phyloP scores from a whole-genome alignment of 2,888 invertebrate genomes.

The Pemphredon lugubris region DNA sequence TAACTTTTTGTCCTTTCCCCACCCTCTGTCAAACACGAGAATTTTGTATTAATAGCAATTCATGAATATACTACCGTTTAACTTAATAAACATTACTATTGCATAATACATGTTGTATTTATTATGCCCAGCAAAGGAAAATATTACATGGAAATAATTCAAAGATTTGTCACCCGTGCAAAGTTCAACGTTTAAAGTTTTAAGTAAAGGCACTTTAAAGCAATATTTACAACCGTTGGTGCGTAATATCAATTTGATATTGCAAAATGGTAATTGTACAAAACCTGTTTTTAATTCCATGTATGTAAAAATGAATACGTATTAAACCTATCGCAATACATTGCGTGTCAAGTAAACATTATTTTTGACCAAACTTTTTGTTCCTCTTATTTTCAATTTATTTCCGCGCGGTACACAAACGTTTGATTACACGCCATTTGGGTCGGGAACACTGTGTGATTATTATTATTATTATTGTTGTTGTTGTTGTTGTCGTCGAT shows the following conservation, averaged over 20 bases:
- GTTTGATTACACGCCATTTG: too few relatives aligned
- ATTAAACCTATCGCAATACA: not conserved
- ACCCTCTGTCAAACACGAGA: constrained; percentile 54
- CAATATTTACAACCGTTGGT: constrained; percentile 16
- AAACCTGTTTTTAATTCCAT: constrained; percentile 8
- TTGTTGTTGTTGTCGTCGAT: too few relatives aligned
- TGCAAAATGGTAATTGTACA: not conserved
- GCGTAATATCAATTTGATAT: constrained; percentile 17
- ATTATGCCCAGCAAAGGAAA: constrained; percentile 46
- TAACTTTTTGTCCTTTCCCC: constrained; percentile 52
- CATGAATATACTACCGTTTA: constrained; percentile 64
- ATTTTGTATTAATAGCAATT: constrained; percentile 61
- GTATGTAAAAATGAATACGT: constrained; percentile 37
- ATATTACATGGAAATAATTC: not conserved
- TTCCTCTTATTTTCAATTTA: not conserved
- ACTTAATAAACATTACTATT: constrained; percentile 66
- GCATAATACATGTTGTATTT: constrained; percentile 56
- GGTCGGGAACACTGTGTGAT: too few relatives aligned
- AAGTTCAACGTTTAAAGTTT: constrained; percentile 14
- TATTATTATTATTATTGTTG: too few relatives aligned
- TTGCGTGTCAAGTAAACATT: not conserved
- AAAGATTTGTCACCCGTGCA: constrained; percentile 1
- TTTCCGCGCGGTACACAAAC: too few relatives aligned
- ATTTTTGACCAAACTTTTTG: not conserved
- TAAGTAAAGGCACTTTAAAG: not conserved